Evolutionary conservation across 2,888 invertebrate species (phyloP).

Genomic region (Lomographa bimaculata): DNA sequence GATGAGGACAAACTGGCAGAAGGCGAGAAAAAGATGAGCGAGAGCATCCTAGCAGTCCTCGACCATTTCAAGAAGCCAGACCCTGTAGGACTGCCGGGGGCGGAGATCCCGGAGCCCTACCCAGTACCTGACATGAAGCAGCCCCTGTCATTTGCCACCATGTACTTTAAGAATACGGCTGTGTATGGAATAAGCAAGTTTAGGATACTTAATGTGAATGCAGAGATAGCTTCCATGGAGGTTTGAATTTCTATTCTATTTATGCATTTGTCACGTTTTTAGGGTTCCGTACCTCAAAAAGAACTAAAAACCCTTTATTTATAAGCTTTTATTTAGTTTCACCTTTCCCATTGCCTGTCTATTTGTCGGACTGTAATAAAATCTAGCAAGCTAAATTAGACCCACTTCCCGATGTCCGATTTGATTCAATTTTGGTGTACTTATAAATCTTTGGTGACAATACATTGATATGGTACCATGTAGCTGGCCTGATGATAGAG

Average conservation of each 20-base stretch:
- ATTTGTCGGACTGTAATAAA: too few relatives aligned
- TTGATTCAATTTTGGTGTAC: too few relatives aligned
- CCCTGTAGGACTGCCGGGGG: slow-evolving; percentile 91
- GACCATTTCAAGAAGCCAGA: slow-evolving; percentile 92
- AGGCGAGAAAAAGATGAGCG: slow-evolving; percentile 88
- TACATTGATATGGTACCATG: too few relatives aligned
- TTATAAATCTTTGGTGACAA: too few relatives aligned
- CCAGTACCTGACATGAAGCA: slow-evolving; percentile 89
- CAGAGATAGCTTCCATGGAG: slow-evolving; percentile 90
- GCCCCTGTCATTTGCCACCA: slow-evolving; percentile 86
- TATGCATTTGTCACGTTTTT: too few relatives aligned
- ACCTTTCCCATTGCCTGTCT: too few relatives aligned
- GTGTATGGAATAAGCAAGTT: slow-evolving; percentile 92
- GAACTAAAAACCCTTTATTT: too few relatives aligned
- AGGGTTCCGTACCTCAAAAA: too few relatives aligned
- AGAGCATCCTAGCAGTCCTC: slow-evolving; percentile 87
- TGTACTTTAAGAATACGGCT: slow-evolving; percentile 88
- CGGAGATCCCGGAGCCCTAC: slow-evolving; percentile 91
- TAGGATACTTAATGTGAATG: slow-evolving; percentile 87
- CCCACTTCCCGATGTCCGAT: too few relatives aligned
- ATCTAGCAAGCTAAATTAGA: too few relatives aligned
- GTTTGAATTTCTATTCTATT: slow-evolving; percentile 61
- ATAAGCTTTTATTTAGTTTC: too few relatives aligned
- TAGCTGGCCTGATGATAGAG: too few relatives aligned
- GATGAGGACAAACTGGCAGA: slow-evolving; percentile 45